Base-by-base conservation (phyloP, 2,113 vertebrate species). In the Vulpes vulpes region DNA sequence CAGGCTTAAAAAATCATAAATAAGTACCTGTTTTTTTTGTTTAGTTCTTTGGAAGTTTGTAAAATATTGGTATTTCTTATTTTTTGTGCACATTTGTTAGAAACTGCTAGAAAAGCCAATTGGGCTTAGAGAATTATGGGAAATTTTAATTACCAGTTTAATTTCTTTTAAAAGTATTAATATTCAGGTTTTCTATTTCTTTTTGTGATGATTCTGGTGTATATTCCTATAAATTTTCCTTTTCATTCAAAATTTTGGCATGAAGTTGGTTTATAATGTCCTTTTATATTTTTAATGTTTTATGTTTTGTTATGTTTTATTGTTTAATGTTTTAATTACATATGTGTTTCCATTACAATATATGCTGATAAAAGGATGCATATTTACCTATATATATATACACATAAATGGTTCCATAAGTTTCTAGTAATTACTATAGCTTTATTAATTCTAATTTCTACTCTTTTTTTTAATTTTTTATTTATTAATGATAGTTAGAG, bases 371-470 rank as follows among this genome's bases (percentile, higher is more conserved):
- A 35, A 35, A 32, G 53, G 14, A 86, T 67, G 20, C 20, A 20
- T 32, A 62, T 11, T 64, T 53, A 80, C 49, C 35, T 51, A 49
- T 22, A 8, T 43, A 20, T 32, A 62, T 11, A 62, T 53, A 80
- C 49, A 57, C n/a, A 49, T 22, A 8, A 3, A 51, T 51, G 25
- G 51, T 65, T 90, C 64, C 27, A 65, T 65, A 65, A 78, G 65
- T 51, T 35, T 53, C 32, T 65, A 17, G 14, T 62, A 60, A 79
- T 27, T n/a, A 25, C 38, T n/a, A 62, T 12, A 79, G 14, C 43
- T 90, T 90, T 64, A 91, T 51, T 65, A 67, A 80, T 57, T 91
- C 51, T 91, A 81, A 67, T 57, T 80, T 69, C 25, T 69, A 69
- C 17, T 43, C 7, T 32, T 79, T 35, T 35, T 35, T 35, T 35